These are phyloP conservation scores for Centroberyx gerrardi DNA, from an alignment of 2,797 vertebrate species.

Conservation along the genomic window DNA sequence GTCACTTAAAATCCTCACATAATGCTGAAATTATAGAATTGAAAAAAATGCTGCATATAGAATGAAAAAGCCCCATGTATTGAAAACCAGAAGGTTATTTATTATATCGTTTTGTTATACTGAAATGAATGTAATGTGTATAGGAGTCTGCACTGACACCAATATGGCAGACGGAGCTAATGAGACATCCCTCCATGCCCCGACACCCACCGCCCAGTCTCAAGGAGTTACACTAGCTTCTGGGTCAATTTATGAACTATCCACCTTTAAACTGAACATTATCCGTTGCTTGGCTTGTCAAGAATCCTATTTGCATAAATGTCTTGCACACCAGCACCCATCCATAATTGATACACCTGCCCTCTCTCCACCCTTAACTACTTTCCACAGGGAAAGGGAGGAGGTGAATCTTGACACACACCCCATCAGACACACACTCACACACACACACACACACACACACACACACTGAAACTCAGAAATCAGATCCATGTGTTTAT, in stretches of 20 bases:
- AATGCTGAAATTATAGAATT: neutral
- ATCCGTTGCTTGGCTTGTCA: conserved; percentile 9
- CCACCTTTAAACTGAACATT: conserved; percentile 39
- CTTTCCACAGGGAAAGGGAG: conserved; percentile 32
- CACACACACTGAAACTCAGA: neutral
- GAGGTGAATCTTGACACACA: conserved; percentile 20
- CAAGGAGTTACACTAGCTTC: conserved; percentile 20
- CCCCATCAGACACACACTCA: neutral
- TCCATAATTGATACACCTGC: conserved; percentile 48
- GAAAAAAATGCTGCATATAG: too few species aligned
- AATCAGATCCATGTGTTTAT: neutral
- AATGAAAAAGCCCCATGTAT: neutral
- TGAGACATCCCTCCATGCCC: neutral
- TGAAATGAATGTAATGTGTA: conserved; percentile 11
- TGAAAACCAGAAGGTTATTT: neutral
- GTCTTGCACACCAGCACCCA: conserved; percentile 30
- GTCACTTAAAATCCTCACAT: neutral
- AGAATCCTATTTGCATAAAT: conserved; percentile 45
- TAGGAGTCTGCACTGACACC: conserved; percentile 1
- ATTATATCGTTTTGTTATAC: neutral
- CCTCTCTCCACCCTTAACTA: conserved; percentile 39
- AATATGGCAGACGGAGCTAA: conserved; percentile 15
- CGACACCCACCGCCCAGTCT: conserved; percentile 13
- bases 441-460: neutral
- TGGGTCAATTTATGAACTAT: conserved; percentile 25